Conservation (phyloP, 2,797 vertebrate species). For the Poeciliopsis turneri region DNA sequence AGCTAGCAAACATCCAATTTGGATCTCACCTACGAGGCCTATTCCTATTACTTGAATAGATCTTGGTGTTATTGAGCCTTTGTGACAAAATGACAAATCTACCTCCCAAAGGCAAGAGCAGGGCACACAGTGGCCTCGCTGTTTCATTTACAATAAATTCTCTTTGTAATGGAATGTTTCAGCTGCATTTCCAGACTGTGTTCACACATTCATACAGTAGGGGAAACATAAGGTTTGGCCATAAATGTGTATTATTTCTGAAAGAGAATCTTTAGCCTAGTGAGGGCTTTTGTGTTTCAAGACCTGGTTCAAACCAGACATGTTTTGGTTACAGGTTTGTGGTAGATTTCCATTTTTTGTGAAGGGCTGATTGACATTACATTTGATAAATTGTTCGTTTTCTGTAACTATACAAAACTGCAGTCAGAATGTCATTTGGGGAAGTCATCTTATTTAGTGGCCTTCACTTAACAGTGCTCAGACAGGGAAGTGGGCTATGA, state of each 20-base stretch:
- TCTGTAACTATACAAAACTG: not conserved
- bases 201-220: not conserved
- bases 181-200: constrained; percentile 7
- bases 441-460: not conserved
- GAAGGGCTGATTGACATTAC: not conserved
- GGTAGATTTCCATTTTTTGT: not conserved
- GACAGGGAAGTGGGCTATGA: too few species aligned
- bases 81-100: not conserved
- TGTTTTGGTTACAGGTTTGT: not conserved
- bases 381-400: not conserved
- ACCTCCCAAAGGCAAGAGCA: not conserved
- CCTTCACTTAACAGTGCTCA: too few species aligned
- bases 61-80: constrained; percentile 1
- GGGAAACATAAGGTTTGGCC: not conserved
- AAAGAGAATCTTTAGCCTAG: not conserved
- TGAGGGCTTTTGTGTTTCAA: not conserved
- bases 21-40: constrained; percentile 10
- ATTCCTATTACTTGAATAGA: not conserved
- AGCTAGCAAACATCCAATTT: constrained; percentile 37
- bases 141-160: constrained; percentile 15
- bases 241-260: not conserved
- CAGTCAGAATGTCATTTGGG: not conserved
- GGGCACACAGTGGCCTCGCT: not conserved
- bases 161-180: constrained; percentile 10
- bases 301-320: not conserved